A percentile compares a stretch with the other conserved stretches of the same genome.
phyloP scores from a whole-genome alignment of 1,140 invertebrate genomes.

The Bombus confusus region DNA sequence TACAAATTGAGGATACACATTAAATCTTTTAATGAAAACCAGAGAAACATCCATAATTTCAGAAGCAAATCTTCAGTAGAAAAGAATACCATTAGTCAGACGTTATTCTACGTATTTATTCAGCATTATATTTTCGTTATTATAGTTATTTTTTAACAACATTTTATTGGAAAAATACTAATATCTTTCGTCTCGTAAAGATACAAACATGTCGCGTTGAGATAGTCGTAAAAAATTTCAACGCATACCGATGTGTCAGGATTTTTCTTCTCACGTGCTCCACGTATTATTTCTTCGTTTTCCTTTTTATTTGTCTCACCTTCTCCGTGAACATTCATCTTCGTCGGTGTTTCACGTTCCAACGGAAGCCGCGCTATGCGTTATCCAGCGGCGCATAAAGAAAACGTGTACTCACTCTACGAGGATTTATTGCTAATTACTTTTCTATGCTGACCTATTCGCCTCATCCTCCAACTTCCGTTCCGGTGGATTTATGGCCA shows the following conservation, averaged over 20 bases:
- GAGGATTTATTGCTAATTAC: constrained; percentile 67
- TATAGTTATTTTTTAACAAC: background rate
- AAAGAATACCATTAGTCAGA: background rate
- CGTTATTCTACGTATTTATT: background rate
- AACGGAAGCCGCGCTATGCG: background rate
- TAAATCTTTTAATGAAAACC: no score
- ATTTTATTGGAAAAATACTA: background rate
- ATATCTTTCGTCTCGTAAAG: background rate
- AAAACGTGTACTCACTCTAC: constrained; percentile 37
- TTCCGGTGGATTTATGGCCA: constrained; percentile 52
- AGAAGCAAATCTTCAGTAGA: background rate
- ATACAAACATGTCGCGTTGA: background rate
- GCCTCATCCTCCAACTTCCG: constrained; percentile 3
- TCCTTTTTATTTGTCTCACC: background rate
- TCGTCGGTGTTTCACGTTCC: constrained; percentile 25
- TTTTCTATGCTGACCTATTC: constrained; percentile 56
- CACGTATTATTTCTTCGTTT: background rate
- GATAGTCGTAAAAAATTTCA: background rate
- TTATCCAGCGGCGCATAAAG: constrained; percentile 30
- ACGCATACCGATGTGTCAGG: background rate
- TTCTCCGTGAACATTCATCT: background rate
- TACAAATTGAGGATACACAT: no score
- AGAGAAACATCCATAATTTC: no score
- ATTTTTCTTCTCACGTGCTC: background rate
- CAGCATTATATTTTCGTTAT: background rate